Base-by-base conservation (phyloP, 2,113 vertebrate species). In the Rhombomys opimus region DNA sequence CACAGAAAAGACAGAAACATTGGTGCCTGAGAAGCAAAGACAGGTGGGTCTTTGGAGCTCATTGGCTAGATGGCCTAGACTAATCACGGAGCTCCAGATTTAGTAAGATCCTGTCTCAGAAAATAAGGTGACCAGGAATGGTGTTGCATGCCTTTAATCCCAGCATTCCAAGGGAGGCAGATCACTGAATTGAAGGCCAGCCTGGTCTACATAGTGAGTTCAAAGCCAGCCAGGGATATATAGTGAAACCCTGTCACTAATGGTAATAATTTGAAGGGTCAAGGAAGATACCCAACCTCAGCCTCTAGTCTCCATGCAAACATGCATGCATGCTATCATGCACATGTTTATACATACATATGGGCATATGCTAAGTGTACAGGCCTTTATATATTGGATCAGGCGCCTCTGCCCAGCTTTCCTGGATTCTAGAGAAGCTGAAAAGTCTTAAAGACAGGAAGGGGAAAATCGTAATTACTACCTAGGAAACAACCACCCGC, bases 381-480 rank as follows among this genome's bases (percentile, higher is more conserved):
- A 88, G 0, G 22, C 87, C 54, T 65, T 81, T n/a, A n/a, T 67
- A 86, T 32, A 41, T 86, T 52, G 75, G 91, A 87, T 3, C 12
- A 50, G 91, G n/a, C 3, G 1, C 7, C 0, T 0, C 0, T 0
- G 32, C 32, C 78, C 75, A 54, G 78, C 57, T 84, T 78, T 76
- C 63, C 89, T 35, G 0, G 41, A 84, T 41, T 89, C 91, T 41
- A 9, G 0, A 0, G 57, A 94, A 78, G 61, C 96, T 78, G 72
- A 88, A 73, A 70, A 77, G 89, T 90, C 75, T 96, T 89, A 67
- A 73, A 70, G 87, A 61, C 90, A 90, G 50, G n/a, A 72, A 85
- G 82, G 27, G 54, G 52, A 46, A 77, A 80, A 78, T 78, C 87
- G 96, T 97, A 82, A 84, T 94, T 93, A 86, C 90, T 72, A 27